Evolutionary conservation across 1,140 invertebrate genomes (phyloP), one percentile per base, ranked within the genome.

Genomic region (Heliothis subflexa): DNA sequence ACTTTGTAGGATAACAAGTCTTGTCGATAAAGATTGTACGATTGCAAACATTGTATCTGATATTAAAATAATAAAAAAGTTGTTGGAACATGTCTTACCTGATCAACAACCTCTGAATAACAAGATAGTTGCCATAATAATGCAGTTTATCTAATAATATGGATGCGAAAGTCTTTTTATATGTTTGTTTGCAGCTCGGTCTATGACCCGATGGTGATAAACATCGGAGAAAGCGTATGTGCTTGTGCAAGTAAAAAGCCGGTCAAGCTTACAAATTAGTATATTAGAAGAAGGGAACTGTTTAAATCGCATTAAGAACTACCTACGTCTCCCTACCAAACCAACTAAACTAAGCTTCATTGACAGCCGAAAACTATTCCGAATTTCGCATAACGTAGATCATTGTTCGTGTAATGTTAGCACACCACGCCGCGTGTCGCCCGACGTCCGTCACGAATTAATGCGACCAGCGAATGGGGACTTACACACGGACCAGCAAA

Each of bases 31-130:
- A 76, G 73, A 76, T 76, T 54, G 59, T 33, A 49, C 72, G 73
- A 76, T 64, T 76, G 73, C 28, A 12, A 76, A 76, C 73, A 76
- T 76, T 76, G 73, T 76, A 72, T 33, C 18, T 12, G 18, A 54
- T 64, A 64, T 76, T 64, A 52, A 64, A 57, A 75, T 62, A 73
- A 73, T 74, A 59, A 74, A 74, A 76, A 64, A 54, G 47, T 54
- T 76, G 73, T 45, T 40, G 25, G 18, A 18, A 64, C 59, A 33
- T 47, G 73, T 64, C 57, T 21, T 40, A 76, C 59, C 25, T 33
- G 73, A 62, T 74, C 45, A 47, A 62, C 21, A n/a, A 49, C 16
- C 1, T 62, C 18, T 33, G 59, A 66, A 40, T 54, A 66, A 54
- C 73, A 49, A 74, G 55, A 57, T 18, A 57, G 33, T 73, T 28